Evolutionary conservation across 2,797 vertebrate genomes (phyloP).

Genomic region (Danio jaintianensis): DNA sequence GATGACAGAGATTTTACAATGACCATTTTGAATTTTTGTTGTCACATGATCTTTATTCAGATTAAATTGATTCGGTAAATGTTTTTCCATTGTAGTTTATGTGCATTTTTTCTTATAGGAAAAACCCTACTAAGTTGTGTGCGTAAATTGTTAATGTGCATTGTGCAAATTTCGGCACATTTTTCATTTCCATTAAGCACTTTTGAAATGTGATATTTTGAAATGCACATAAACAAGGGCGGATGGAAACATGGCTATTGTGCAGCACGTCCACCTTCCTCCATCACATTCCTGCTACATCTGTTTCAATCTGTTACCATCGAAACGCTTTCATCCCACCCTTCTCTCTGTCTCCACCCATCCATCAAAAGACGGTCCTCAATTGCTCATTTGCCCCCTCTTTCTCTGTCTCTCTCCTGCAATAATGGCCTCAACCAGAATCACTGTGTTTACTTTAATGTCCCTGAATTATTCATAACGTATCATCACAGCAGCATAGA

Average conservation of each 20-base stretch:
- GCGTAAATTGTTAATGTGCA: too few relatives aligned
- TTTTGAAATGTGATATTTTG: too few relatives aligned
- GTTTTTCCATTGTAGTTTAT: too few relatives aligned
- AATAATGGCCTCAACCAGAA: conserved; percentile 41
- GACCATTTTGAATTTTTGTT: too few relatives aligned
- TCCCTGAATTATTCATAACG: conserved; percentile 72
- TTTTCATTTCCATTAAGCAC: too few relatives aligned
- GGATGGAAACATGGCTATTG: neutral
- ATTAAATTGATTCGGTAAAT: too few relatives aligned
- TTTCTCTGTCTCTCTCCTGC: conserved; percentile 15
- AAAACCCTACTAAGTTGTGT: too few relatives aligned
- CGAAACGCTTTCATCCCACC: conserved; percentile 74
- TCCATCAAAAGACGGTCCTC: conserved; percentile 30
- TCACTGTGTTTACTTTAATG: conserved; percentile 53
- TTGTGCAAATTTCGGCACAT: too few relatives aligned
- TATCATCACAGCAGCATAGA: conserved; percentile 34
- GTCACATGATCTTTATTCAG: too few relatives aligned
- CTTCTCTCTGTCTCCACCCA: conserved; percentile 39
- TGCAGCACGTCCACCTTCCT: conserved; percentile 29
- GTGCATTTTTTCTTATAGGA: too few relatives aligned
- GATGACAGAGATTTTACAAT: too few relatives aligned
- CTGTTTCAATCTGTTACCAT: conserved; percentile 80
- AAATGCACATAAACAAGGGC: too few relatives aligned
- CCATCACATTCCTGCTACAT: conserved; percentile 49
- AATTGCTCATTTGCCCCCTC: conserved; percentile 17